These are phyloP conservation scores for Leucophenga maculata DNA, from an alignment of 2,888 invertebrate genomes.

Conservation along the genomic window DNA sequence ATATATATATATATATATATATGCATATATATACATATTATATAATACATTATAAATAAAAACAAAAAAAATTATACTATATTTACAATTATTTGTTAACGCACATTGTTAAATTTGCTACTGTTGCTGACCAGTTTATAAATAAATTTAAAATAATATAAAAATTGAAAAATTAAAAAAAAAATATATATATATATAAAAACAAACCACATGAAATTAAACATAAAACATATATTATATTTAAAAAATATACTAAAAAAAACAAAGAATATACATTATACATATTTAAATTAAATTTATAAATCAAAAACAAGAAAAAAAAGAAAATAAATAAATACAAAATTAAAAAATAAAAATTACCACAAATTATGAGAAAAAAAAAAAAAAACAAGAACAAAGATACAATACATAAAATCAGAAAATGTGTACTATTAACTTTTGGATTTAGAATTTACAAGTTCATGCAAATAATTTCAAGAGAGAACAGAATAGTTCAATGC, in stretches of 20 bases:
- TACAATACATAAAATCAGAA: neutral
- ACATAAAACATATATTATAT: conserved; percentile 61
- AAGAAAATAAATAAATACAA: neutral
- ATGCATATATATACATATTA: conserved; percentile 46
- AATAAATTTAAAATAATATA: conserved; percentile 47
- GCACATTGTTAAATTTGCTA: conserved; percentile 73
- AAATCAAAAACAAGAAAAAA: conserved; percentile 19
- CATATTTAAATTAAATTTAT: conserved; percentile 28
- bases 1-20: conserved; percentile 12
- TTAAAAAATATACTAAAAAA: conserved; percentile 46
- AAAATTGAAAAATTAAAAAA: conserved; percentile 77
- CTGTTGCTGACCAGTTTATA: conserved; percentile 72
- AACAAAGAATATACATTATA: conserved; percentile 51
- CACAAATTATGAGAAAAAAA: conserved; percentile 13
- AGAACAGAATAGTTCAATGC: conserved; percentile 28
- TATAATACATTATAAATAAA: conserved; percentile 42
- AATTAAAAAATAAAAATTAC: conserved; percentile 5
- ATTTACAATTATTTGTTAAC: conserved; percentile 72
- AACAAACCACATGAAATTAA: conserved; percentile 32
- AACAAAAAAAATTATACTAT: conserved; percentile 55
- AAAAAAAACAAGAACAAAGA: conserved; percentile 6
- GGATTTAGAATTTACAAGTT: no score
- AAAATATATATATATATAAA: no score
- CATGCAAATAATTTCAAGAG: conserved; percentile 7
- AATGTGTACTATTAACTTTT: neutral